Conservation (phyloP, 2,888 invertebrate genomes). For the Apamea crenata region DNA sequence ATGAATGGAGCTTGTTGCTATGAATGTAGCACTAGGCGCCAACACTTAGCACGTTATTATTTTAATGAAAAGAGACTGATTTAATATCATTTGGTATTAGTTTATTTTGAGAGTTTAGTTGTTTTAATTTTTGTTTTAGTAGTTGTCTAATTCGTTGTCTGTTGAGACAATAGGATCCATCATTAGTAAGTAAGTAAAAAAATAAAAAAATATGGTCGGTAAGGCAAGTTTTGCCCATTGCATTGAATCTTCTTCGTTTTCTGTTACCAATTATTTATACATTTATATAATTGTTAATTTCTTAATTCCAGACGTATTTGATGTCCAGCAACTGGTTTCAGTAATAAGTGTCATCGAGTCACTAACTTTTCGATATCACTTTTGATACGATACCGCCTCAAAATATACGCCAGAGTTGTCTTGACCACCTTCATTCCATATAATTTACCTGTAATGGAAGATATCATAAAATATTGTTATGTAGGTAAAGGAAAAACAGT, state of each 20-base stretch:
- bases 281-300: background rate
- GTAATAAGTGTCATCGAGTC: background rate
- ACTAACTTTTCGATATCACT: constrained; percentile 13
- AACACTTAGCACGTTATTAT: constrained; percentile 37
- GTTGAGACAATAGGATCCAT: background rate
- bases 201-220: too few species aligned
- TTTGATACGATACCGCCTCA: constrained; percentile 25
- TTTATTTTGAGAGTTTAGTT: constrained; percentile 1
- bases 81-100: constrained; percentile 2
- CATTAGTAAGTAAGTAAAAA: background rate
- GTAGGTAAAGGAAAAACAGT: background rate
- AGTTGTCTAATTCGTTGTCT: background rate
- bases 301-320: constrained; percentile 33
- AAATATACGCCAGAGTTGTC: constrained; percentile 33
- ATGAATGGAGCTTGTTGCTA: too few species aligned
- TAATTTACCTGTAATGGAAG: constrained; percentile 36
- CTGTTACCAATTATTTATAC: background rate
- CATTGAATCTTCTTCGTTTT: background rate
- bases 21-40: too few species aligned
- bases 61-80: constrained; percentile 15
- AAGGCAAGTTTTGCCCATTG: background rate
- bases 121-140: background rate
- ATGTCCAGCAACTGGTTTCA: constrained; percentile 31
- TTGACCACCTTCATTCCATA: constrained; percentile 37
- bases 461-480: background rate